Evolutionary conservation across 2,797 vertebrate species (phyloP).

Genomic region (Enteromius afrohamiltoni): DNA sequence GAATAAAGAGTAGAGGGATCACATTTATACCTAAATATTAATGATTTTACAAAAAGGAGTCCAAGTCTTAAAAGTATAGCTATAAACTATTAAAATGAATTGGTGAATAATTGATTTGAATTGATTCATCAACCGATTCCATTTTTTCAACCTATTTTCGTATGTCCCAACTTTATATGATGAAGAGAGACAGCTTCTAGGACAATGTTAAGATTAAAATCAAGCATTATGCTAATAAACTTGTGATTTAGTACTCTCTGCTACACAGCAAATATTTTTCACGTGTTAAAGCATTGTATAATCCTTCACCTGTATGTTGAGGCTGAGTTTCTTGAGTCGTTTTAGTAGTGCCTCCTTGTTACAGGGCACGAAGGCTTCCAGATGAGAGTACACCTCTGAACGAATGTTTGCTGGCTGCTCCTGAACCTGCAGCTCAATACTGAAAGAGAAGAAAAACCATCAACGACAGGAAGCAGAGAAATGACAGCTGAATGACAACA

Average conservation of each 20-base stretch:
- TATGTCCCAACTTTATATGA: background rate
- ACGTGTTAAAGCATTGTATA: background rate
- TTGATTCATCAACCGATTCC: background rate
- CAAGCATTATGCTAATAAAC: background rate
- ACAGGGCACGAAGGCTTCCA: slow-evolving; percentile 96
- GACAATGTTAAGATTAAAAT: background rate
- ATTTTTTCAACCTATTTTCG: too few relatives aligned
- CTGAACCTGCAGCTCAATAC: slow-evolving; percentile 95
- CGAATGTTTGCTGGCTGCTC: slow-evolving; percentile 85
- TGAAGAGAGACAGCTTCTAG: background rate
- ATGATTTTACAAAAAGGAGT: background rate
- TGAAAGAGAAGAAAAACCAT: slow-evolving; percentile 63
- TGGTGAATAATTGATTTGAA: background rate
- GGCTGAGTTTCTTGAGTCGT: slow-evolving; percentile 93
- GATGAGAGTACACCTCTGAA: slow-evolving; percentile 87
- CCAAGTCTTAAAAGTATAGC: background rate
- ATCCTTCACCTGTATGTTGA: slow-evolving; percentile 89
- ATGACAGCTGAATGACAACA: background rate
- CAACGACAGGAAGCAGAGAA: slow-evolving; percentile 4
- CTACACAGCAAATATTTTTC: background rate
- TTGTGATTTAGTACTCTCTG: background rate
- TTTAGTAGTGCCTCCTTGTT: slow-evolving; percentile 96
- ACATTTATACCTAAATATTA: background rate
- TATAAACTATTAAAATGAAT: background rate
- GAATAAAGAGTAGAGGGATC: background rate